Evolutionary conservation across 2,888 invertebrate genomes (phyloP), one percentile per base, ranked within the genome.

Genomic region (Alloscopus bannaensis): DNA sequence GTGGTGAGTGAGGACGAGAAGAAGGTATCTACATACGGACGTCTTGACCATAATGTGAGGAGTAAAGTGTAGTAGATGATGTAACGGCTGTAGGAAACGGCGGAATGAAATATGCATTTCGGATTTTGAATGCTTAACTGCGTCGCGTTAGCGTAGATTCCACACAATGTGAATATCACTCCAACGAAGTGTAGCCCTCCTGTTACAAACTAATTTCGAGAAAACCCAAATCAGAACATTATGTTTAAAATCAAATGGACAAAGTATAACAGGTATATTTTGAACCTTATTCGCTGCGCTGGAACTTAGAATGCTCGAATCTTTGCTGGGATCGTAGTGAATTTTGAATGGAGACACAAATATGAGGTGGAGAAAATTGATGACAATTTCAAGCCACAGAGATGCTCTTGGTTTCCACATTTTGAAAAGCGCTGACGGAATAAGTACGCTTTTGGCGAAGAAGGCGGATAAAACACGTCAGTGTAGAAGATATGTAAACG

Each of bases 21-120:
- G 24, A 69, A 69, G 8, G 4, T 31, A 26, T 52, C 31, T 28
- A 77, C 69, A 45, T 77, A 42, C 0, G 26, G 8, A 0, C 64
- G 50, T 29, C 68, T 60, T 16, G 55, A 42, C 60, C 60, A 77
- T 4, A 77, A 45, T 8, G 69, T 42, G 45, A 62, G 62, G 20
- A 77, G 59, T 3, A 77, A 28, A 1, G 76, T 42, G 18, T 76
- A 76, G 52, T 76, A 76, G 47, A 62, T 76, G 18, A 76, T n/a
- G 20, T 22, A 76, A 11, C 68, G 76, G 29, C 76, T 76, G 68
- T 62, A 76, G 22, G 50, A 20, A 3, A 76, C 76, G 1, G 40
- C 76, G 0, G 26, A n/a, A 31, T 76, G 76, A 18, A 76, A 76
- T 8, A 69, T 62, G 26, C 76, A 76, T 4, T 36, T 22, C 1